Evolutionary conservation across 2,888 invertebrate genomes (phyloP).

Genomic region (Ceriagrion tenellum): DNA sequence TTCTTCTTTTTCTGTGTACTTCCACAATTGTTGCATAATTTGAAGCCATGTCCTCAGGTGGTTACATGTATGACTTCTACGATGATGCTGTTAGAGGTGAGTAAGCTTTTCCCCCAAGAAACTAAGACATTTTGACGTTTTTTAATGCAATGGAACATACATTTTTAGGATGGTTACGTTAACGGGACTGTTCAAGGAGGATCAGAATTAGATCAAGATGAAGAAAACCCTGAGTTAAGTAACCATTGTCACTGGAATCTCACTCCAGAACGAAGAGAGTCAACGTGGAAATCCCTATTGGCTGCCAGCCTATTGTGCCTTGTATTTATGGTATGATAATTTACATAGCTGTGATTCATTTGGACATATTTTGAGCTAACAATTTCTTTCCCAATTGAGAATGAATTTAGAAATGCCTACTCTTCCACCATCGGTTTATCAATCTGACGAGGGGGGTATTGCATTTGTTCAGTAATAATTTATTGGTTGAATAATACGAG

Average conservation of each 20-base stretch:
- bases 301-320: conserved; percentile 84
- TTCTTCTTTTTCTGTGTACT: no score
- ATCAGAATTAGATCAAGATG: conserved; percentile 72
- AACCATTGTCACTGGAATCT: conserved; percentile 80
- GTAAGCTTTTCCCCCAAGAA: background rate
- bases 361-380: no score
- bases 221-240: conserved; percentile 76
- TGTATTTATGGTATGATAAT: conserved; percentile 85
- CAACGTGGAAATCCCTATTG: conserved; percentile 84
- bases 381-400: no score
- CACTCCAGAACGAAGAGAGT: conserved; percentile 79
- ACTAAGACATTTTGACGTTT: background rate
- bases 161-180: conserved; percentile 27
- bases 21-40: no score
- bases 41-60: no score
- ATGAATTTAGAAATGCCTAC: no score
- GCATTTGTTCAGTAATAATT: no score
- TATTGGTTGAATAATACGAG: no score
- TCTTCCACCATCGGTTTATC: no score
- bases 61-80: no score
- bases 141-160: background rate
- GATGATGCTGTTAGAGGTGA: no score
- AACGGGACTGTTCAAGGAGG: conserved; percentile 4
- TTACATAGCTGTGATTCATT: background rate
- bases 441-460: no score